Conservation (phyloP, 2,888 invertebrate species). For the Athripsodes cinereus region DNA sequence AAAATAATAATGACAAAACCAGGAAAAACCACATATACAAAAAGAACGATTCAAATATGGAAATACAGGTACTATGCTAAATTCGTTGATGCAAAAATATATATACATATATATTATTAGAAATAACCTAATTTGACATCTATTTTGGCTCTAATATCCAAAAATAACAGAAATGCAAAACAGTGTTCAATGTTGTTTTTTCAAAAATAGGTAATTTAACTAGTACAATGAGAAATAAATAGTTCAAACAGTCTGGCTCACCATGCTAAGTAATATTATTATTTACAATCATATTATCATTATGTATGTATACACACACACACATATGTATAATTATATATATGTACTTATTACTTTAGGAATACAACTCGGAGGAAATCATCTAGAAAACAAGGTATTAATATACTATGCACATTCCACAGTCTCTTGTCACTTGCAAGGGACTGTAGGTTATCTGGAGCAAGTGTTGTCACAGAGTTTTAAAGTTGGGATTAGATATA, state of each 20-base stretch:
- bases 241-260: background rate
- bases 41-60: too few species aligned
- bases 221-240: background rate
- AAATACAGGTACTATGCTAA: background rate
- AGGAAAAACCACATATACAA: too few species aligned
- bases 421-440: too few species aligned
- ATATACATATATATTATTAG: background rate
- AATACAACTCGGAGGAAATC: background rate
- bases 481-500: slow-evolving; percentile 12
- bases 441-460: slow-evolving; percentile 13
- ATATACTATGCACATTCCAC: too few species aligned
- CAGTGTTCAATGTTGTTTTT: too few species aligned
- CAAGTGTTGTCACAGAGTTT: slow-evolving; percentile 15
- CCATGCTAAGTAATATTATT: background rate
- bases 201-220: background rate
- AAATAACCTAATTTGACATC: background rate
- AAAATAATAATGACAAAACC: too few species aligned
- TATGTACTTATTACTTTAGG: background rate
- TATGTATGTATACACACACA: background rate
- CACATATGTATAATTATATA: background rate
- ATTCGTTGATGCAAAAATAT: background rate
- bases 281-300: background rate
- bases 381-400: background rate
- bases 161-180: too few species aligned
- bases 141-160: background rate